Percentiles rank a stretch among this genome's conserved stretches.
phyloP scores from a whole-genome alignment of 1,140 invertebrate species.

The Papilio polyxenes region DNA sequence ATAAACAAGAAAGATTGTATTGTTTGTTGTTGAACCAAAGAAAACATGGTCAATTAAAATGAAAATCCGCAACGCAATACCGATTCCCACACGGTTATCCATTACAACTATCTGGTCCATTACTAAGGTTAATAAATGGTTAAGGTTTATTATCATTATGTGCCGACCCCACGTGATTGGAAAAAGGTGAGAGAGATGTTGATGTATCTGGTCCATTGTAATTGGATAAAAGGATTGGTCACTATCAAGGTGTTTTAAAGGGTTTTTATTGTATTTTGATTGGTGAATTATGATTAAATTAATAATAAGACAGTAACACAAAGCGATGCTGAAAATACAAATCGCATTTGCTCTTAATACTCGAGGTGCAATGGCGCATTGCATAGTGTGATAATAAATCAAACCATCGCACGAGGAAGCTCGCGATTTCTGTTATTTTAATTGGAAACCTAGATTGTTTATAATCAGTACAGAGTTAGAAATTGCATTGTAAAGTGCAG shows the following conservation, averaged over 20 bases:
- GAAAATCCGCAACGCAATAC: background rate
- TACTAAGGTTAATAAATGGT: too few relatives aligned
- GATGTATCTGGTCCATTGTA: background rate
- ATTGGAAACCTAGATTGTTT: background rate
- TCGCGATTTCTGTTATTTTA: conserved; percentile 3
- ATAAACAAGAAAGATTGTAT: background rate
- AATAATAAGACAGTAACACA: background rate
- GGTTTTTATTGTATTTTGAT: background rate
- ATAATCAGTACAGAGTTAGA: background rate
- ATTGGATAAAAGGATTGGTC: background rate
- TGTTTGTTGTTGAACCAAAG: too few relatives aligned
- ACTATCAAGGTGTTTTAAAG: background rate
- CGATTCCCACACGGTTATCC: background rate
- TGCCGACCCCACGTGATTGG: too few relatives aligned
- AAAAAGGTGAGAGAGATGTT: too few relatives aligned
- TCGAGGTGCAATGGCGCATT: background rate
- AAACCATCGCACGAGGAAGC: conserved; percentile 9
- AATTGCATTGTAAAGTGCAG: background rate
- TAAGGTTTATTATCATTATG: too few relatives aligned
- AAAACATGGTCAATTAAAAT: too few relatives aligned
- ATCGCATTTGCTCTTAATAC: conserved; percentile 1
- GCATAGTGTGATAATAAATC: background rate
- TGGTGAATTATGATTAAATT: background rate
- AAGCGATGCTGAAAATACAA: background rate
- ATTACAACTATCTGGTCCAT: background rate